Evolutionary conservation across 2,113 vertebrate genomes (phyloP).

Genomic region (Coptodon rendalli): DNA sequence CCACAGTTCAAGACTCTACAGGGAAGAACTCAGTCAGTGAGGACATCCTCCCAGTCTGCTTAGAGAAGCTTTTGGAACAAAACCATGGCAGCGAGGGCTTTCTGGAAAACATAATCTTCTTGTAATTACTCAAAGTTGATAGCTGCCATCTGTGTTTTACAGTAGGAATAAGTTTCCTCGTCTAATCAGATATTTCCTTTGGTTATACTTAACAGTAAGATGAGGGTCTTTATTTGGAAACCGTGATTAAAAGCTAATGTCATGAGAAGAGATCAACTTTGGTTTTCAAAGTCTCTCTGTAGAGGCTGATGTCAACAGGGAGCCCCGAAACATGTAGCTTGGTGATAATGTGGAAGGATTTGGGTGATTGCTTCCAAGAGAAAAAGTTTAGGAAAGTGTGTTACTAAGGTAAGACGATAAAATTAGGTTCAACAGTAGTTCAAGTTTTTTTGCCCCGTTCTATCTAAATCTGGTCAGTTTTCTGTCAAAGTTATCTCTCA

Average conservation of each 20-base stretch:
- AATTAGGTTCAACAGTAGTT: background rate
- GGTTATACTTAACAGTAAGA: background rate
- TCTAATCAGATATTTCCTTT: background rate
- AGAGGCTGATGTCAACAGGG: background rate
- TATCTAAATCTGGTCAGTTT: background rate
- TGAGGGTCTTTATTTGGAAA: background rate
- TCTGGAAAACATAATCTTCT: slow-evolving; percentile 18
- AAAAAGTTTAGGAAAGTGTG: slow-evolving; percentile 33
- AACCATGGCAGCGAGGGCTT: slow-evolving; percentile 18
- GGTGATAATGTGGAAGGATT: background rate
- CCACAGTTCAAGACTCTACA: slow-evolving; percentile 18
- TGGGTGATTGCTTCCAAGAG: slow-evolving; percentile 30
- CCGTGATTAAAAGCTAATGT: background rate
- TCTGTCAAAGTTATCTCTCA: background rate
- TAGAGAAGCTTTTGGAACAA: slow-evolving; percentile 16
- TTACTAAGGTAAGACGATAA: slow-evolving; percentile 2
- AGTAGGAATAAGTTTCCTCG: background rate
- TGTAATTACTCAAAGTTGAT: slow-evolving; percentile 19
- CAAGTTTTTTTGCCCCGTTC: background rate
- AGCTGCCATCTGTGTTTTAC: slow-evolving; percentile 17
- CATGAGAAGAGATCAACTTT: background rate
- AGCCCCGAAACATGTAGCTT: background rate
- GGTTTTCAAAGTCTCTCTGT: background rate
- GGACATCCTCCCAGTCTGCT: slow-evolving; percentile 2
- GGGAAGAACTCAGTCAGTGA: slow-evolving; percentile 6